These are phyloP conservation scores for Hirundo rustica DNA, from an alignment of 2,797 vertebrate genomes.

Conservation along the genomic window DNA sequence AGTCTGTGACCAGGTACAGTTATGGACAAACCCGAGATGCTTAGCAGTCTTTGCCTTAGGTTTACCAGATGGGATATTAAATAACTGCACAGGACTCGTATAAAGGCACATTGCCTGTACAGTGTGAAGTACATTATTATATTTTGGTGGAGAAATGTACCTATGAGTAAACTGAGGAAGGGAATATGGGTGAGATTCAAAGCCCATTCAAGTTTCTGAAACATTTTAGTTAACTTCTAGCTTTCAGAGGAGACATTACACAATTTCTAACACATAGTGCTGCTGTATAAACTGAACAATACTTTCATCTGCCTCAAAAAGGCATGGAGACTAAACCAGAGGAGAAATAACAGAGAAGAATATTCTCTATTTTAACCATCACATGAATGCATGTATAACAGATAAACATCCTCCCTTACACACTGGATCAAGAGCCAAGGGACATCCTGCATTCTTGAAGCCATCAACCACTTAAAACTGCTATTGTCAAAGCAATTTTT, in stretches of 20 bases:
- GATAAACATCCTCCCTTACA: slow-evolving; percentile 60
- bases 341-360: slow-evolving; percentile 35
- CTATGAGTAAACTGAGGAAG: not conserved
- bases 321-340: slow-evolving; percentile 3
- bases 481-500: slow-evolving; percentile 74
- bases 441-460: slow-evolving; percentile 55
- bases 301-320: not conserved
- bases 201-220: not conserved
- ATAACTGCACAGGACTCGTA: not conserved
- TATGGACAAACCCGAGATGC: accelerated
- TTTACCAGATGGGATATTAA: not conserved
- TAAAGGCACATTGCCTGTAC: not conserved
- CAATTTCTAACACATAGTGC: not conserved
- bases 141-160: not conserved
- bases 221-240: not conserved
- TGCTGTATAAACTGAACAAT: not conserved
- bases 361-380: slow-evolving; percentile 18
- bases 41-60: not conserved
- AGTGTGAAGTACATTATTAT: not conserved
- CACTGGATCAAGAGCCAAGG: slow-evolving; percentile 60
- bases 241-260: not conserved
- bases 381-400: slow-evolving; percentile 45
- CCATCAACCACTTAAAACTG: slow-evolving; percentile 66
- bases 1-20: not conserved
- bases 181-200: not conserved